Base-by-base conservation (phyloP, 2,113 vertebrate genomes). In the Tilapia sparmanii region DNA sequence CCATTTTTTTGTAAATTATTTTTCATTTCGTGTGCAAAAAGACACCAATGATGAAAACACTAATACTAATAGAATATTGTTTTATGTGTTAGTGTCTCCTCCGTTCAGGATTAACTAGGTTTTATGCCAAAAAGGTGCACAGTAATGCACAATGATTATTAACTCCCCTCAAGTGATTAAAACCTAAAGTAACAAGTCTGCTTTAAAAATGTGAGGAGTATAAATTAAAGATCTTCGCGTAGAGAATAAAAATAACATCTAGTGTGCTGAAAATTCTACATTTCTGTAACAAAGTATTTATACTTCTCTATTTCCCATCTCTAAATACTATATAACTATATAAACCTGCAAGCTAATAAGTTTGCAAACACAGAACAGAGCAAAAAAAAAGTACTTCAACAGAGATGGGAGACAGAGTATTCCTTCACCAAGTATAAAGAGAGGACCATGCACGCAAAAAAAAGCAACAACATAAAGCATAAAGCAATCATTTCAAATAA, bases 21-120 rank as follows among this genome's bases (percentile, higher is more conserved):
- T 42, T 5, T 68, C 11, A 22, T 68, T 13, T 4, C 0, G 0
- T 40, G 33, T 22, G 35, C 11, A 19, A 68, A 68, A 22, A 38
- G 1, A 38, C 63, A 22, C 33, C 35, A 15, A 68, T 40, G n/a
- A 68, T 22, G 7, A 68, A 68, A 22, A 9, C 63, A 1, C 35
- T 0, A 68, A 40, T 13, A 40, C 3, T 22, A 68, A 68, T 22
- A 68, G 35, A 38, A 68, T 68, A 1, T 2, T 38, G 8, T 61
- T 13, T 38, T 35, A 66, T 38, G 19, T 66, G 33, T 66, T 68
- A 68, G 35, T 68, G 33, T 15, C 19, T 22, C 7, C 61, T 66
- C 3, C 10, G 0, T 68, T 68, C 19, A 68, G 35, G 35, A 40
- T 68, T 40, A 68, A 68, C n/a, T 68, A 8, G 63, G 11, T 68